These are phyloP conservation scores for Panulirus ornatus DNA, from an alignment of 1,140 invertebrate genomes.

Conservation along the genomic window DNA sequence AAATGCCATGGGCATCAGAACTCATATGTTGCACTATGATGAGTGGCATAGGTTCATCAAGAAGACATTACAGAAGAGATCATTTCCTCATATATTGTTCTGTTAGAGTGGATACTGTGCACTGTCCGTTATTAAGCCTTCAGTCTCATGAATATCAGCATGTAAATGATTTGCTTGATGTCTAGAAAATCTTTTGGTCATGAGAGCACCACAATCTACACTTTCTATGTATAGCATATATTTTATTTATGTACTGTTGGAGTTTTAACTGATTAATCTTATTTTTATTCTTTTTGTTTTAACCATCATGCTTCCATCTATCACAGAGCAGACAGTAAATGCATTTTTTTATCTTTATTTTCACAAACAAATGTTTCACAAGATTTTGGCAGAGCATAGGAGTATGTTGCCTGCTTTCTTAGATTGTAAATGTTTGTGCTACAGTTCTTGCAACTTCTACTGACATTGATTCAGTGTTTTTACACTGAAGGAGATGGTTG, in stretches of 20 bases:
- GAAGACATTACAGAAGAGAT: not conserved
- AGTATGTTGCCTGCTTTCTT: conserved; percentile 30
- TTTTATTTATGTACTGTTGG: conserved; percentile 45
- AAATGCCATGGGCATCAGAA: not conserved
- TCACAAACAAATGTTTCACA: not conserved
- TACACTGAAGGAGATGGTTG: conserved; percentile 19
- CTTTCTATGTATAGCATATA: conserved; percentile 4
- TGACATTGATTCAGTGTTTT: not conserved
- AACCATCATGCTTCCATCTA: conserved; percentile 38
- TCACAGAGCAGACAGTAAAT: conserved; percentile 1
- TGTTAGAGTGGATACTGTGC: conserved; percentile 44
- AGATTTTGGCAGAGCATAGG: conserved; percentile 26
- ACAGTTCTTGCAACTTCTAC: conserved; percentile 3
- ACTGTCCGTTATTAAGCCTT: conserved; percentile 37
- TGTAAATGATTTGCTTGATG: conserved; percentile 63
- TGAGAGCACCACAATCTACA: conserved; percentile 58
- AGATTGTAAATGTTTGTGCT: not conserved
- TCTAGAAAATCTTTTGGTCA: conserved; percentile 62
- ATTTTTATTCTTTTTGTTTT: conserved; percentile 32
- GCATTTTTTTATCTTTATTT: not conserved
- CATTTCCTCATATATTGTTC: conserved; percentile 9
- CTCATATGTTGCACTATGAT: conserved; percentile 26
- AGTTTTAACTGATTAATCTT: conserved; percentile 22
- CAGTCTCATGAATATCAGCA: conserved; percentile 45
- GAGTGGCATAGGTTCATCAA: conserved; percentile 11